These are phyloP conservation scores for Petrolisthes cinctipes DNA, from an alignment of 2,888 invertebrate genomes.

Conservation along the genomic window DNA sequence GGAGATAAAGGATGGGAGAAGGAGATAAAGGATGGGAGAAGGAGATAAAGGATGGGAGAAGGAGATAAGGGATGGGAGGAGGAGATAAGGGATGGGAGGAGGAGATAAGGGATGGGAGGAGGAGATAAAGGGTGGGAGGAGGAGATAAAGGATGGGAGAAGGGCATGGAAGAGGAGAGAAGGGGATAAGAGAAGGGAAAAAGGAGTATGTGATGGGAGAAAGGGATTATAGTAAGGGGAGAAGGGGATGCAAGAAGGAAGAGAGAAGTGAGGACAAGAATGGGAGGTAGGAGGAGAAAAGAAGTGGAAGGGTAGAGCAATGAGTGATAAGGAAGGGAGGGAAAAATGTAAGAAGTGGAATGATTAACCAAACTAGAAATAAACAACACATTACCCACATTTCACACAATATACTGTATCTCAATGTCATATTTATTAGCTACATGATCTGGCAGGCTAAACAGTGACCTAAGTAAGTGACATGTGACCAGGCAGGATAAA, in stretches of 20 bases:
- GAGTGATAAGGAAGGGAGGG: background rate
- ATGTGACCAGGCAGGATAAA: too few relatives aligned
- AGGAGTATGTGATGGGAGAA: too few relatives aligned
- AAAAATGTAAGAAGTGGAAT: constrained; percentile 5
- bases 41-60: background rate
- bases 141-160: background rate
- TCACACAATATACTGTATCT: too few relatives aligned
- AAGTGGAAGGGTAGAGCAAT: background rate
- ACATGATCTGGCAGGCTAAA: too few relatives aligned
- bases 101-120: background rate
- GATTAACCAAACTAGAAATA: too few relatives aligned
- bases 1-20: background rate
- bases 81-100: too few relatives aligned
- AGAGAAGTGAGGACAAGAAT: background rate
- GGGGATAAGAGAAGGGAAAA: too few relatives aligned
- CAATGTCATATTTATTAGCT: too few relatives aligned
- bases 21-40: constrained; percentile 68
- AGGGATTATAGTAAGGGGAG: background rate
- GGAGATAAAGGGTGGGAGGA: constrained; percentile 68
- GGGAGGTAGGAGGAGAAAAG: background rate
- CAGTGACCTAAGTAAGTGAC: too few relatives aligned
- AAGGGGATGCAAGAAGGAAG: background rate
- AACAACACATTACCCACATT: too few relatives aligned
- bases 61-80: background rate
- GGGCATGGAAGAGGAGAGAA: background rate